Percentiles rank a stretch among this genome's conserved stretches.
Conservation (phyloP, 2,113 vertebrate genomes). For the Rattus rattus region DNA sequence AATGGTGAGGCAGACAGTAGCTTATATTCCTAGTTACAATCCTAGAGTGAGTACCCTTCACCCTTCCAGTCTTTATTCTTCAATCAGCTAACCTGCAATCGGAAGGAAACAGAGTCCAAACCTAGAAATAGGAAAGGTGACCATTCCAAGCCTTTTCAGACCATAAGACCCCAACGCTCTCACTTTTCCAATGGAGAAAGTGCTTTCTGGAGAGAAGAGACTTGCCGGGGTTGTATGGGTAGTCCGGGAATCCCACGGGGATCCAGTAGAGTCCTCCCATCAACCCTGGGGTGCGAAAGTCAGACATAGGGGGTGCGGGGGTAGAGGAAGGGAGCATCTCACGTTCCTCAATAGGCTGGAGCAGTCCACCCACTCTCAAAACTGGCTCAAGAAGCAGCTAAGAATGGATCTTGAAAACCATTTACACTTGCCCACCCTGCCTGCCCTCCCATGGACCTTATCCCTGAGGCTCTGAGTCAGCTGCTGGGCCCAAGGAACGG, state of each 20-base stretch:
- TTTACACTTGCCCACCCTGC: background rate
- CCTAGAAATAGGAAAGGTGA: background rate
- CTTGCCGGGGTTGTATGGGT: background rate
- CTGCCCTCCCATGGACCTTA: background rate
- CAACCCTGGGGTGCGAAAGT: background rate
- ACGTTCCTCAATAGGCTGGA: background rate
- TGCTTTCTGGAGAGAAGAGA: background rate
- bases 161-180: background rate
- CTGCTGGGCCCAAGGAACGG: background rate
- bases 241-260: background rate
- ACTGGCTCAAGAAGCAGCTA: background rate
- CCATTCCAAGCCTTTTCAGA: background rate
- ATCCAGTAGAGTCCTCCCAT: background rate
- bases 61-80: background rate
- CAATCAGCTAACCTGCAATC: background rate
- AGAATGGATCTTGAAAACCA: background rate
- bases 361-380: background rate
- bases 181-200: background rate
- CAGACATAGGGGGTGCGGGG: background rate
- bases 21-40: background rate
- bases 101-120: background rate
- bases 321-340: fast-evolving
- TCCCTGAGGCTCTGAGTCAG: background rate
- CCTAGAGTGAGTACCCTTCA: background rate
- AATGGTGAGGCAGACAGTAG: background rate